These are phyloP conservation scores for Dione vanillae DNA, from an alignment of 2,888 invertebrate species.

Conservation along the genomic window DNA sequence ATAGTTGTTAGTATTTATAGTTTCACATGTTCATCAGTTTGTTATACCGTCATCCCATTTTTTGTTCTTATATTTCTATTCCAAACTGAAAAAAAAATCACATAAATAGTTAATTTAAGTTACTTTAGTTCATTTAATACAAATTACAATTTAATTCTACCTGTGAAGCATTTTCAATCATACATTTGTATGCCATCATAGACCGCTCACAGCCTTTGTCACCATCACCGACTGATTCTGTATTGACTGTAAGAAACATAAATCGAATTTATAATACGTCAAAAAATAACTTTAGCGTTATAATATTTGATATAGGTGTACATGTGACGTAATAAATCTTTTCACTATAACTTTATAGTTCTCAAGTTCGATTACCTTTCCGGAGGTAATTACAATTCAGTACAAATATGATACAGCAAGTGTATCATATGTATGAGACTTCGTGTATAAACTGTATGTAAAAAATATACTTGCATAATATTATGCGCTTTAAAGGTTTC, in stretches of 20 bases:
- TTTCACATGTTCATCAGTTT: neutral
- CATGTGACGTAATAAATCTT: no score
- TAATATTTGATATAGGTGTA: no score
- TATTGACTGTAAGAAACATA: conserved; percentile 63
- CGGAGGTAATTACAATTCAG: no score
- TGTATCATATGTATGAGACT: no score
- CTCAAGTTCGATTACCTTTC: no score
- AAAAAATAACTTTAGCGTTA: no score
- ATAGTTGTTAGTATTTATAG: neutral
- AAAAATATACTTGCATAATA: no score
- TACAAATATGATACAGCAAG: no score
- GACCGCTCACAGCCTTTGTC: conserved; percentile 75
- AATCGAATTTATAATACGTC: neutral
- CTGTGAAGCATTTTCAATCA: conserved; percentile 70
- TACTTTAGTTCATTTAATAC: neutral
- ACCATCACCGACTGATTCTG: conserved; percentile 66
- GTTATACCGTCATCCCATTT: neutral
- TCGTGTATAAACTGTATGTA: no score
- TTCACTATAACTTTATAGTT: no score
- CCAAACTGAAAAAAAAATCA: conserved; percentile 60
- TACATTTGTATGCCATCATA: conserved; percentile 66
- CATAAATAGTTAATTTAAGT: no score
- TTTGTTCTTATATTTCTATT: conserved; percentile 57
- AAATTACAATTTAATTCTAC: conserved; percentile 53
- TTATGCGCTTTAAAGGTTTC: no score